phyloP scores from a whole-genome alignment of 2,888 invertebrate genomes.

The Zonitis immaculata region DNA sequence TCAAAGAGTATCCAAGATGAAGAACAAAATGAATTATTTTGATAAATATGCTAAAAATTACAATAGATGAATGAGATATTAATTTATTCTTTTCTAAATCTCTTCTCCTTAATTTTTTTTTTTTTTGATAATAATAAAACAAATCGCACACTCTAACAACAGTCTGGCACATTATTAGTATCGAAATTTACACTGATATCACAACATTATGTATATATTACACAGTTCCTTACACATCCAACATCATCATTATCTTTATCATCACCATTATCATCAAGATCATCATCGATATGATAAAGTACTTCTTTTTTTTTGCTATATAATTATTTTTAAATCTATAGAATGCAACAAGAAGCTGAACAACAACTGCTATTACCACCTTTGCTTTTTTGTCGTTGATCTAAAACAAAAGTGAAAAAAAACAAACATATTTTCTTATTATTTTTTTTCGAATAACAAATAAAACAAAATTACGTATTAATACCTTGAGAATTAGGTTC shows the following conservation, averaged over 20 bases:
- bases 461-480: constrained; percentile 17
- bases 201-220: constrained; percentile 47
- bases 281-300: constrained; percentile 24
- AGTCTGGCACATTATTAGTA: constrained; percentile 50
- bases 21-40: constrained; percentile 26
- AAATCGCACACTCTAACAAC: constrained; percentile 43
- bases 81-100: constrained; percentile 6
- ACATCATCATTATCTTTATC: constrained; percentile 5
- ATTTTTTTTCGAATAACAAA: too few relatives aligned
- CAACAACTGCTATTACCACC: constrained; percentile 93
- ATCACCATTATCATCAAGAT: constrained; percentile 9
- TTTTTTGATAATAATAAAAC: constrained; percentile 28
- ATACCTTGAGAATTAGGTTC: constrained; percentile 98
- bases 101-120: background rate
- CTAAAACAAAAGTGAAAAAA: constrained; percentile 56
- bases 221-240: constrained; percentile 22
- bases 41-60: constrained; percentile 41
- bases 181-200: constrained; percentile 49
- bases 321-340: too few relatives aligned
- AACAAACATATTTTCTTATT: too few relatives aligned
- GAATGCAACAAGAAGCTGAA: constrained; percentile 88
- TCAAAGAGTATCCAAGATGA: too few relatives aligned
- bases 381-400: constrained; percentile 95
- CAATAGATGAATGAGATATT: constrained; percentile 35
- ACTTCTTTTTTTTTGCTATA: constrained; percentile 16